phyloP scores from a whole-genome alignment of 2,888 invertebrate species.

The Eristalis tenax region DNA sequence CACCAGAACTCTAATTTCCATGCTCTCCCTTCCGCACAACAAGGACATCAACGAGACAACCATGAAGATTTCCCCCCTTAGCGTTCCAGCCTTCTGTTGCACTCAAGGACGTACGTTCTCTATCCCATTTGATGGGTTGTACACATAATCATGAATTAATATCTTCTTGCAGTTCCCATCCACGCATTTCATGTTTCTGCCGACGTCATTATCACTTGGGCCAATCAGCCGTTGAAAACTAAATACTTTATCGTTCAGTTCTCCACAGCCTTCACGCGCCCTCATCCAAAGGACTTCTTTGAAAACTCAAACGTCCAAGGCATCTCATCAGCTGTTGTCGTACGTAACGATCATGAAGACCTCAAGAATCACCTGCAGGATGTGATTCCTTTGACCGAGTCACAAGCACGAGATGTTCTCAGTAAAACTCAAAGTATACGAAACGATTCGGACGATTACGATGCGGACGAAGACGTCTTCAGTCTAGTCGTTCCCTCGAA shows the following conservation, averaged over 20 bases:
- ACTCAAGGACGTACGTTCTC: constrained; percentile 80
- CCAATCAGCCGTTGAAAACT: constrained; percentile 76
- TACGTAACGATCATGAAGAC: constrained; percentile 6
- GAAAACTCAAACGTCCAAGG: constrained; percentile 74
- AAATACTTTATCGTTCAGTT: constrained; percentile 79
- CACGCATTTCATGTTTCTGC: constrained; percentile 72
- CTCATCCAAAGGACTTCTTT: constrained; percentile 75
- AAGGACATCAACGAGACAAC: constrained; percentile 76
- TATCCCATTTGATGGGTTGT: neutral
- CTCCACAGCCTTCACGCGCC: constrained; percentile 77
- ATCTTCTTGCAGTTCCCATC: constrained; percentile 35
- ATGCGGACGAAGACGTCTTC: constrained; percentile 77
- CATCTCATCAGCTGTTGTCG: constrained; percentile 72
- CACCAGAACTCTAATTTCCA: constrained; percentile 78
- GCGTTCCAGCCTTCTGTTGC: constrained; percentile 79
- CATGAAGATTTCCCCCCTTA: constrained; percentile 78
- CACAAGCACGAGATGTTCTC: constrained; percentile 73
- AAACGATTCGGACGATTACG: constrained; percentile 74
- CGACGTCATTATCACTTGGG: constrained; percentile 78
- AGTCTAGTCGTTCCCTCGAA: constrained; percentile 78
- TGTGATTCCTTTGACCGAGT: constrained; percentile 74
- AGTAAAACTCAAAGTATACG: constrained; percentile 76
- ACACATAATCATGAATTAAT: neutral
- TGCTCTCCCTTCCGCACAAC: constrained; percentile 75
- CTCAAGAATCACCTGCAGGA: constrained; percentile 47